These are phyloP conservation scores for Polyodon spathula DNA, from an alignment of 2,113 vertebrate species.

Conservation along the genomic window DNA sequence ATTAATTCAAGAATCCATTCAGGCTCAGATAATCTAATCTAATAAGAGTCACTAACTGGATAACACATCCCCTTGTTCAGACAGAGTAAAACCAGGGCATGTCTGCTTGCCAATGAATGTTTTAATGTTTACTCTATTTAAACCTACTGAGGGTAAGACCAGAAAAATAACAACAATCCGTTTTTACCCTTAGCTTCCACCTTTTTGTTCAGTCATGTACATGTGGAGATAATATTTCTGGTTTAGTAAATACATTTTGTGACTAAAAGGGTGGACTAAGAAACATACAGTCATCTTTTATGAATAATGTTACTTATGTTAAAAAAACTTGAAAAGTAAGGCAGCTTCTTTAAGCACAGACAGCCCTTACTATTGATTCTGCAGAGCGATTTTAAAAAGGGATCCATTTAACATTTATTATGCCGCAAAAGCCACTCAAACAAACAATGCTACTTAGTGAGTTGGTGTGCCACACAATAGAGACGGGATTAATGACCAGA, in stretches of 20 bases:
- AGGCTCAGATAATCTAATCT: conserved; percentile 7
- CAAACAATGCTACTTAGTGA: background rate
- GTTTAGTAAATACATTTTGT: no score
- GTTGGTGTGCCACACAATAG: conserved; percentile 2
- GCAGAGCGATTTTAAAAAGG: background rate
- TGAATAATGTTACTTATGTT: background rate
- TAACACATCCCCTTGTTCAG: background rate
- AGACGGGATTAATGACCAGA: conserved; percentile 7
- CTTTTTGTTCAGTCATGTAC: no score
- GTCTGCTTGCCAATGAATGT: no score
- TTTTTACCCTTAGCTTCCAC: no score
- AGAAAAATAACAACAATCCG: no score
- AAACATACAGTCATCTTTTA: background rate
- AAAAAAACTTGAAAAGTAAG: background rate
- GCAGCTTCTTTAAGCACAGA: background rate
- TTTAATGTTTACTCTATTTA: background rate
- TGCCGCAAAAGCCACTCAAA: background rate
- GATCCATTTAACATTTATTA: background rate
- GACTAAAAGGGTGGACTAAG: no score
- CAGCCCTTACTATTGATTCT: background rate
- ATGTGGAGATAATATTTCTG: no score
- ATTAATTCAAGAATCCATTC: conserved; percentile 10
- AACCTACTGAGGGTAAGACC: no score
- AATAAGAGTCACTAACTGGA: conserved; percentile 2
- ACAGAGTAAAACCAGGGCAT: conserved; percentile 1